These are phyloP conservation scores for Philaethria dido DNA, from an alignment of 2,888 invertebrate genomes.

Conservation along the genomic window DNA sequence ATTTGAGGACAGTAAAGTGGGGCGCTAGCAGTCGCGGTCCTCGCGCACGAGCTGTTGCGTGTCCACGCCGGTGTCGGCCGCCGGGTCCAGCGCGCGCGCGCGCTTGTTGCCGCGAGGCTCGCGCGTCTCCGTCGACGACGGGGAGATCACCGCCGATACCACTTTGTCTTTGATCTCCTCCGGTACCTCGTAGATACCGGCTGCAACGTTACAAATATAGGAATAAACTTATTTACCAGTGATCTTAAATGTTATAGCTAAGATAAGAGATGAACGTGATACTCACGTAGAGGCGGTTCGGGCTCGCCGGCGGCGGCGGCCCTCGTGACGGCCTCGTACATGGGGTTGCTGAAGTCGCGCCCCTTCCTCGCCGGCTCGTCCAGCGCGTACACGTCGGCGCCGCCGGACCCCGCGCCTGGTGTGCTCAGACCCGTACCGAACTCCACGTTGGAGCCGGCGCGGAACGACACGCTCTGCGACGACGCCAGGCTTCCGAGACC, in stretches of 20 bases:
- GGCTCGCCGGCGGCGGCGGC: conserved; percentile 74
- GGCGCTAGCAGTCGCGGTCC: conserved; percentile 85
- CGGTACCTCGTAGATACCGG: conserved; percentile 92
- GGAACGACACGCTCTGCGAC: conserved; percentile 95
- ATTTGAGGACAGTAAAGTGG: background rate
- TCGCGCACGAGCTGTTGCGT: conserved; percentile 95
- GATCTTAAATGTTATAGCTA: background rate
- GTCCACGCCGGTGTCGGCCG: conserved; percentile 94
- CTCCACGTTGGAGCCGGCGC: conserved; percentile 96
- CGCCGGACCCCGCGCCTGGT: conserved; percentile 82
- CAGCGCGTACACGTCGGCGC: conserved; percentile 90
- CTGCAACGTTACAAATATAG: conserved; percentile 48
- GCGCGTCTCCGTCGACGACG: conserved; percentile 92
- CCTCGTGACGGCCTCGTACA: conserved; percentile 96
- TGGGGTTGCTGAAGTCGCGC: conserved; percentile 98
- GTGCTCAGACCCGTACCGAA: conserved; percentile 87
- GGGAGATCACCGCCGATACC: conserved; percentile 90
- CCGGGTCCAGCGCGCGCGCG: conserved; percentile 92
- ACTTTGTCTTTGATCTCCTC: conserved; percentile 89
- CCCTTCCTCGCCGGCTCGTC: conserved; percentile 89
- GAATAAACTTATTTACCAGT: background rate
- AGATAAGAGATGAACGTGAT: background rate
- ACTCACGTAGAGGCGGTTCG: conserved; percentile 68
- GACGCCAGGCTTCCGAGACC: conserved; percentile 91
- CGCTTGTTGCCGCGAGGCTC: conserved; percentile 85